phyloP scores from a whole-genome alignment of 30 jellyfish, hydroid and myxozoan genomes.

The Cassiopea andromeda region DNA sequence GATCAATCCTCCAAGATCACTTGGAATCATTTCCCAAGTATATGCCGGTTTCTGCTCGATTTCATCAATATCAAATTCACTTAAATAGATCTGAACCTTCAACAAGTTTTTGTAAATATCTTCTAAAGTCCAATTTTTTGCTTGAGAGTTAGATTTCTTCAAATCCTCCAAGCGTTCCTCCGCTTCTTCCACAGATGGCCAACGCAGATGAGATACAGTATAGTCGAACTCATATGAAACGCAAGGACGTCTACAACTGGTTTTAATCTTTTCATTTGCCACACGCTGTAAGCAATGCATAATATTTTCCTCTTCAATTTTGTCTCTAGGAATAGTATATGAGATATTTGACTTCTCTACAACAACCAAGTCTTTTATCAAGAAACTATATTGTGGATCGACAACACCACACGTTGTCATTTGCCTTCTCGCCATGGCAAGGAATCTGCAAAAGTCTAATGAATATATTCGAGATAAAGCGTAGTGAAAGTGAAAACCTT shows the following conservation, averaged over 20 bases:
- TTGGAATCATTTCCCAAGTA: not conserved
- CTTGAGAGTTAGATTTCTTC: not conserved
- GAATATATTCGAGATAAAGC: not conserved
- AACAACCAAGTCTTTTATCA: not conserved
- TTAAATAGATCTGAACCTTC: constrained; percentile 19
- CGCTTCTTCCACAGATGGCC: not conserved
- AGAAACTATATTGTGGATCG: not conserved
- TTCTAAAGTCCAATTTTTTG: constrained; percentile 1
- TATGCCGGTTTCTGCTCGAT: constrained; percentile 36
- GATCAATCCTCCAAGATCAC: constrained; percentile 58
- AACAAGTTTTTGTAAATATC: not conserved
- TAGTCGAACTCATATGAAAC: not conserved
- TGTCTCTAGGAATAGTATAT: not conserved
- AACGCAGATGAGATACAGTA: not conserved
- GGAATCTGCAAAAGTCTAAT: not conserved
- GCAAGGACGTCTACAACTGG: not conserved
- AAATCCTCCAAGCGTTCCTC: not conserved
- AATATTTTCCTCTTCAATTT: not conserved
- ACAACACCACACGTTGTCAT: not conserved
- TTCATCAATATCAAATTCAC: constrained; percentile 32
- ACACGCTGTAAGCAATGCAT: not conserved
- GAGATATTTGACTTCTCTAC: not conserved
- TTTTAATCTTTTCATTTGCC: not conserved
- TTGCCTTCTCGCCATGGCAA: not conserved
- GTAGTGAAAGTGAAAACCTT: not conserved